Evolutionary conservation across 2,888 invertebrate genomes (phyloP).

Genomic region (Timema cristinae): DNA sequence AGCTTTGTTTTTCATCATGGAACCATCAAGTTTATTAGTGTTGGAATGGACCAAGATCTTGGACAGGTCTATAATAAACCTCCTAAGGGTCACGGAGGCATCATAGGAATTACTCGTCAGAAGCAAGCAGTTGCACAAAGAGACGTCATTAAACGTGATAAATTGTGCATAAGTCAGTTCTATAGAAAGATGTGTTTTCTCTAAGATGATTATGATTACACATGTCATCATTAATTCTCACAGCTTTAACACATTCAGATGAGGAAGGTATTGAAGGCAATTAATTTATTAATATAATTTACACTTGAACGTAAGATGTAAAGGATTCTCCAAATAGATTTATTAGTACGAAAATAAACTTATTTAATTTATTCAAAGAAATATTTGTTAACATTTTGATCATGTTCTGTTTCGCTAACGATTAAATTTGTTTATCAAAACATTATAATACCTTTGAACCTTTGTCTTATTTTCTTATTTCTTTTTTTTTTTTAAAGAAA

Average conservation of each 20-base stretch:
- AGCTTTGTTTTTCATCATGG: conserved; percentile 5
- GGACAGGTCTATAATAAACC: too few relatives aligned
- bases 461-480: too few relatives aligned
- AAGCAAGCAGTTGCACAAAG: background rate
- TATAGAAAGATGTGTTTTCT: background rate
- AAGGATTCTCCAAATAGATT: too few relatives aligned
- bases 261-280: conserved; percentile 5
- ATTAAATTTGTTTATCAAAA: too few relatives aligned
- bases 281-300: too few relatives aligned
- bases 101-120: conserved; percentile 1
- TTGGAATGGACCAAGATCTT: conserved; percentile 4
- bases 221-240: background rate
- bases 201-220: background rate
- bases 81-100: conserved; percentile 2
- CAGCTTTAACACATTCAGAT: background rate
- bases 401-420: too few relatives aligned
- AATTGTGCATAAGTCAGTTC: background rate
- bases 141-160: background rate
- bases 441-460: too few relatives aligned
- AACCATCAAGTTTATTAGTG: background rate
- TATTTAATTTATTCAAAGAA: too few relatives aligned
- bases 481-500: too few relatives aligned
- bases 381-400: too few relatives aligned
- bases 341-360: too few relatives aligned
- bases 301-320: too few relatives aligned